Evolutionary conservation across 37 sponge, comb jelly and placozoan genomes (phyloP), one percentile per base, ranked within the genome.

Genomic region (Agelas oroides): DNA sequence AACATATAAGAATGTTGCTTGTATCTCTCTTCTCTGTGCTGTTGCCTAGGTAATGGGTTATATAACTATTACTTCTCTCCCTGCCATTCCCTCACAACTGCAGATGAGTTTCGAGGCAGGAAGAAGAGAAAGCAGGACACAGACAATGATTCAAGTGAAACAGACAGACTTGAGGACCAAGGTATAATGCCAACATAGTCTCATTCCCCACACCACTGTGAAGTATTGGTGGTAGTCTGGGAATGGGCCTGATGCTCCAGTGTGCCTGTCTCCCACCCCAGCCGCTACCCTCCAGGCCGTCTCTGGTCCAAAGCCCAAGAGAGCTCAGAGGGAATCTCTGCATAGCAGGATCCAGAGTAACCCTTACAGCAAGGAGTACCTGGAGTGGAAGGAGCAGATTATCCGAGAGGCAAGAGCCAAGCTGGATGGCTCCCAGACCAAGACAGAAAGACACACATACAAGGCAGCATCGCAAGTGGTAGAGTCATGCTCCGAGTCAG

Each of bases 361-460:
- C 32, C 93, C 93, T 25, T 55, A 59, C 35, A 59, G 56, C 62
- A 64, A 59, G 21, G 73, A 80, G 20, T 92, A 83, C 78, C 75
- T 80, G 33, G 16, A 53, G 63, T 92, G 93, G 93, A 92, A 88
- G 70, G 76, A 74, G 33, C 60, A 24, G 19, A 88, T 73, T 2
- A 58, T 92, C 18, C 30, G 52, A 63, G 56, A 81, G 30, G 81
- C 86, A 1, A 84, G 60, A 73, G 69, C 14, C 65, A 40, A 81
- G 41, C 34, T 77, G 32, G 27, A 33, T 17, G 18, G 6, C 46
- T 12, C 46, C 46, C 46, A 46, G 46, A 3, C 46, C 46, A 46
- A 46, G 46, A 46, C 6, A 46, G 46, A 3, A 46, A 46, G 46
- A 8, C 46, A 46, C 46, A 46, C 46, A 46, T 8, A 8, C 46